These are phyloP conservation scores for Augochlora pura DNA, from an alignment of 1,140 invertebrate species.

Conservation along the genomic window DNA sequence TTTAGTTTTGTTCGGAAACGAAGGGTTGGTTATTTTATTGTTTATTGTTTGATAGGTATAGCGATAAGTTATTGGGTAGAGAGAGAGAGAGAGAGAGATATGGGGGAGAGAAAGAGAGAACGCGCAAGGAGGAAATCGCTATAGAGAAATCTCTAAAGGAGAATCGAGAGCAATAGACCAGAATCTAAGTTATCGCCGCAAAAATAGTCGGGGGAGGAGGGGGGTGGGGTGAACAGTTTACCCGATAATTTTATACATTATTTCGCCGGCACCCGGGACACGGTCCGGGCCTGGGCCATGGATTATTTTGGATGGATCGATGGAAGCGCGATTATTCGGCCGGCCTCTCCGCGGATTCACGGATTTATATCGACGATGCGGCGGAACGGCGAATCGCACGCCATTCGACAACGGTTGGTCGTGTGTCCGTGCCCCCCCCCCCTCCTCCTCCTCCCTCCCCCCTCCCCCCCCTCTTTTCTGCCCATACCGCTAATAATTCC, in stretches of 20 bases:
- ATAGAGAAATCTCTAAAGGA: no score
- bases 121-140: no score
- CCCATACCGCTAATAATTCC: conserved; percentile 7
- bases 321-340: conserved; percentile 18
- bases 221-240: not conserved
- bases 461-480: no score
- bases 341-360: conserved; percentile 12
- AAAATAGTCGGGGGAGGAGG: conserved; percentile 32
- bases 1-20: no score
- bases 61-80: no score
- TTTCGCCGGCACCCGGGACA: not conserved
- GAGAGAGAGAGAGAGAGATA: no score
- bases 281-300: not conserved
- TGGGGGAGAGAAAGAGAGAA: no score
- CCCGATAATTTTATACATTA: conserved; percentile 28
- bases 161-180: no score
- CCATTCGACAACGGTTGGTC: not conserved
- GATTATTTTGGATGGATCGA: conserved; percentile 45
- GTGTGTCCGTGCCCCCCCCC: no score
- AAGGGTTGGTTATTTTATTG: no score
- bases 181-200: not conserved
- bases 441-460: not conserved
- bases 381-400: conserved; percentile 1
- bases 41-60: no score
- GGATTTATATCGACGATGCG: conserved; percentile 23